These are phyloP conservation scores for Dendrolimus houi DNA, from an alignment of 2,888 invertebrate species.

Conservation along the genomic window DNA sequence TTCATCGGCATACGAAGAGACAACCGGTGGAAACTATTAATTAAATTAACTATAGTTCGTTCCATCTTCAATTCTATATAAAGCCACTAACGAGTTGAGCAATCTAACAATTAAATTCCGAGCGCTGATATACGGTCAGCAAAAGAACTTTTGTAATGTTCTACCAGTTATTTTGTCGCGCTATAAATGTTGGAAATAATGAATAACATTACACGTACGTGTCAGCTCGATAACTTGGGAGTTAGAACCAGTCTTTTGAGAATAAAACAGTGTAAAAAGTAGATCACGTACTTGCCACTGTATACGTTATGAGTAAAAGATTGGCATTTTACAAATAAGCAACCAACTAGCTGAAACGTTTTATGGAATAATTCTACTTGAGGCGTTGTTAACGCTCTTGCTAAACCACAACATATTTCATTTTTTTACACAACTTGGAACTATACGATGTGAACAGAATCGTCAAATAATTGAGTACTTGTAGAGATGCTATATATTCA, in stretches of 20 bases:
- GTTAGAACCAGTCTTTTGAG: conserved; percentile 32
- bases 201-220: conserved; percentile 38
- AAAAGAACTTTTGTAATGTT: conserved; percentile 44
- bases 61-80: conserved; percentile 44
- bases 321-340: conserved; percentile 21
- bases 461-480: too few relatives aligned
- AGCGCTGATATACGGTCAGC: conserved; percentile 33
- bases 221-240: conserved; percentile 44
- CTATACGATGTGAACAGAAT: too few relatives aligned
- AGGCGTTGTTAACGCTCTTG: too few relatives aligned
- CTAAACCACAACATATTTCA: too few relatives aligned
- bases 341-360: conserved; percentile 16
- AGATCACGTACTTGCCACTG: conserved; percentile 16
- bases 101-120: conserved; percentile 56
- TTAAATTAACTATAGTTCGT: conserved; percentile 44
- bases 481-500: too few relatives aligned
- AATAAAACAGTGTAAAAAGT: conserved; percentile 26
- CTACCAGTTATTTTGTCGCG: conserved; percentile 32
- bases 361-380: background rate
- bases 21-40: conserved; percentile 45
- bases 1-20: conserved; percentile 38
- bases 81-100: conserved; percentile 38
- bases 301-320: conserved; percentile 19
- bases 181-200: conserved; percentile 40
- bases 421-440: too few relatives aligned